phyloP scores from a whole-genome alignment of 2,888 invertebrate species.

The Hemicrepidius hirtus region DNA sequence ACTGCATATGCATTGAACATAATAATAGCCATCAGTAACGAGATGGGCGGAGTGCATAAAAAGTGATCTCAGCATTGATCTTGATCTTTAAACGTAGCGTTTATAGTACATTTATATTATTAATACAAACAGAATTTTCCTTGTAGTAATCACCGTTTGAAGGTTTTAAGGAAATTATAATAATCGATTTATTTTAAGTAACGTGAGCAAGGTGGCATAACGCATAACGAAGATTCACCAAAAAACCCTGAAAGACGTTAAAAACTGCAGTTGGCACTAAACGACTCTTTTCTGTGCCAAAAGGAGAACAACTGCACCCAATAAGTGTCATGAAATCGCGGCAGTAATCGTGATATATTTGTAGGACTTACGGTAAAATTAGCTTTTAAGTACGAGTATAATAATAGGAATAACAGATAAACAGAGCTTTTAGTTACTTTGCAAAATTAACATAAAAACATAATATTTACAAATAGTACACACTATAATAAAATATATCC shows the following conservation, averaged over 20 bases:
- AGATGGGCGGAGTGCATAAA: conserved; percentile 29
- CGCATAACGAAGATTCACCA: conserved; percentile 7
- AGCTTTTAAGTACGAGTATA: conserved; percentile 4
- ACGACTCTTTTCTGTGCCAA: not conserved
- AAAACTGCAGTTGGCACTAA: conserved; percentile 20
- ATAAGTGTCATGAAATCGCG: conserved; percentile 21
- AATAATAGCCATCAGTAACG: conserved; percentile 24
- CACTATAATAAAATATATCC: no score
- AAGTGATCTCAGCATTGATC: conserved; percentile 31
- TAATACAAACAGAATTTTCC: not conserved
- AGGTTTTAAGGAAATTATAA: not conserved
- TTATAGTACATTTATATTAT: not conserved
- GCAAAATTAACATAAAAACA: no score
- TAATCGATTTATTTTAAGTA: conserved; percentile 1
- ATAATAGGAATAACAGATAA: not conserved
- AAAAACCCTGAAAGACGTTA: conserved; percentile 13
- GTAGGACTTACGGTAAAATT: conserved; percentile 7
- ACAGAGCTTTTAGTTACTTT: not conserved
- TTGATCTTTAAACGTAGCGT: conserved; percentile 16
- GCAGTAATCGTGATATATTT: conserved; percentile 20
- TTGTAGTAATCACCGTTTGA: not conserved
- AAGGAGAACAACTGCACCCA: conserved; percentile 13
- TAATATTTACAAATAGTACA: no score
- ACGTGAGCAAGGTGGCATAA: not conserved
- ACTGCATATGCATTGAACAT: conserved; percentile 41